phyloP scores from a whole-genome alignment of 1,140 invertebrate species.

The Thalassaphorura encarpata region DNA sequence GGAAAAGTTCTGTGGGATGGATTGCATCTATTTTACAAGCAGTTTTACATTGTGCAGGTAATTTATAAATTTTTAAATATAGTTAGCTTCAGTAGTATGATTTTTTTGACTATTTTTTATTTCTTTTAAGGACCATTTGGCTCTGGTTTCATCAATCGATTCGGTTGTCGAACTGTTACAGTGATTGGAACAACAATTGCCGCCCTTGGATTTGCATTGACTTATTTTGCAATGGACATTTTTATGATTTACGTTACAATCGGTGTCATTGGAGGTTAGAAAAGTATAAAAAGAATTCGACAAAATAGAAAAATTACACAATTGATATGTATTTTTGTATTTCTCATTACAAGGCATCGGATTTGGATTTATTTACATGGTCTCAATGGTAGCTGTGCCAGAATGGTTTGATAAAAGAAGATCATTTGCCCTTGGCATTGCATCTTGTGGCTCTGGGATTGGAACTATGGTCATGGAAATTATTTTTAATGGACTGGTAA shows the following conservation, averaged over 20 bases:
- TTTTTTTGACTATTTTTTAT: no score
- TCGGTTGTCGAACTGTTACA: conserved; percentile 78
- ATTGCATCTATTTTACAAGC: background rate
- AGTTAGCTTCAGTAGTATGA: no score
- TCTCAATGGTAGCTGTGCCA: conserved; percentile 87
- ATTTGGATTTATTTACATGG: conserved; percentile 85
- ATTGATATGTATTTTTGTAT: no score
- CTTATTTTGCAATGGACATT: conserved; percentile 63
- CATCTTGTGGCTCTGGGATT: conserved; percentile 68
- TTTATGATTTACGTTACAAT: conserved; percentile 73
- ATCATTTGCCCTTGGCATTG: conserved; percentile 83
- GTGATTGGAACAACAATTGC: conserved; percentile 76
- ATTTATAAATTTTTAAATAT: no score
- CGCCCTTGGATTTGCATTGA: conserved; percentile 58
- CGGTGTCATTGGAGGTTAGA: conserved; percentile 67
- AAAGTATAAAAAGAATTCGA: no score
- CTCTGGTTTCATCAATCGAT: conserved; percentile 42
- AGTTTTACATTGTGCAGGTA: background rate
- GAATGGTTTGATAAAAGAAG: conserved; percentile 85
- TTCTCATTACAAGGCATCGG: no score
- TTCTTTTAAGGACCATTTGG: no score
- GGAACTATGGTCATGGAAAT: conserved; percentile 76
- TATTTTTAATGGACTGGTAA: conserved; percentile 49
- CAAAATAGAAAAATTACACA: no score
- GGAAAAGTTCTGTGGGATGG: background rate